These are phyloP conservation scores for Lepidonotus clava DNA, from an alignment of 2,888 invertebrate species.

Conservation along the genomic window DNA sequence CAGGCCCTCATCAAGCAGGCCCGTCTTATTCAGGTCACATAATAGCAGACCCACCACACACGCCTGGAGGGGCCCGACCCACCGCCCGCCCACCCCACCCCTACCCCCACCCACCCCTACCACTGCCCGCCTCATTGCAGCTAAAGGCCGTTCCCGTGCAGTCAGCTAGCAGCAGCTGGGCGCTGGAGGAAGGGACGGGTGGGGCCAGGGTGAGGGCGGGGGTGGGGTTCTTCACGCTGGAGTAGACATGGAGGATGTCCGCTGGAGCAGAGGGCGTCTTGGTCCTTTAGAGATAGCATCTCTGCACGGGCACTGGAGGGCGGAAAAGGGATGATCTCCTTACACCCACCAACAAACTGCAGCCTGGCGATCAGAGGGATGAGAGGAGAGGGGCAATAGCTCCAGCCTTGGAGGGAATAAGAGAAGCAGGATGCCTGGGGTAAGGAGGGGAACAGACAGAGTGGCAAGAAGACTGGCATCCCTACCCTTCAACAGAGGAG, in stretches of 20 bases:
- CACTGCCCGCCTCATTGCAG: no score
- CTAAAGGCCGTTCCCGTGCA: no score
- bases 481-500: background rate
- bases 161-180: background rate
- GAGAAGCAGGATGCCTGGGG: background rate
- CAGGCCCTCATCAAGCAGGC: conserved; percentile 3
- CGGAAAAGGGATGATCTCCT: background rate
- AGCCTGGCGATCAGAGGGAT: background rate
- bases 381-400: background rate
- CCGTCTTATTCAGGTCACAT: conserved; percentile 46
- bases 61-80: background rate
- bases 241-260: background rate
- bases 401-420: background rate
- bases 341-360: background rate
- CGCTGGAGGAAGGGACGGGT: no score
- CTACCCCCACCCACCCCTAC: background rate
- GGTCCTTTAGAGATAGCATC: conserved; percentile 23
- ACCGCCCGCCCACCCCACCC: background rate
- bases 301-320: background rate
- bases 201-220: background rate
- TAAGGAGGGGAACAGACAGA: background rate
- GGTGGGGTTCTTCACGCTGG: background rate
- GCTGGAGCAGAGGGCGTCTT: background rate
- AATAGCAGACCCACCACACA: conserved; percentile 47
- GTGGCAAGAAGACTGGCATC: background rate